These are phyloP conservation scores for Maniola hyperantus DNA, from an alignment of 2,888 invertebrate species.

Conservation along the genomic window DNA sequence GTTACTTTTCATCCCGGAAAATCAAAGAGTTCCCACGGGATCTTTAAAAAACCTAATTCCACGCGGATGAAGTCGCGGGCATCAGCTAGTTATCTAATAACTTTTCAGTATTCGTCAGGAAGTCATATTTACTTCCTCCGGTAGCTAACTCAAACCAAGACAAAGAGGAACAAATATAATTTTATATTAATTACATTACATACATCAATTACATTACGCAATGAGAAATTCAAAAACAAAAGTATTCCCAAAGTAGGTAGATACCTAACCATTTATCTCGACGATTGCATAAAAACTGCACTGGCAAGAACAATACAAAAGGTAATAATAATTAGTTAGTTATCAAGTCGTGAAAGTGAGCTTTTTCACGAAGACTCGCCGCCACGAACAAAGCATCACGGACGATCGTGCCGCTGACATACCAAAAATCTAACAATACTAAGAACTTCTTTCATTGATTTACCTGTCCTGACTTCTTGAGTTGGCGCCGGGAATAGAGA, in stretches of 20 bases:
- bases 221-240: constrained; percentile 18
- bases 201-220: constrained; percentile 19
- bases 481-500: no score
- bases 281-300: constrained; percentile 36
- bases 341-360: constrained; percentile 66
- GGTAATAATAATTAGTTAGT: constrained; percentile 50
- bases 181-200: neutral
- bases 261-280: constrained; percentile 15
- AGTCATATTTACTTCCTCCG: no score
- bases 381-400: constrained; percentile 59
- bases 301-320: constrained; percentile 31
- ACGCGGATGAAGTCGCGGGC: no score
- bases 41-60: no score
- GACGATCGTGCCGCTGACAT: constrained; percentile 51
- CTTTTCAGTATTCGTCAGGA: no score
- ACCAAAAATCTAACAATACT: constrained; percentile 40
- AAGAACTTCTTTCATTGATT: neutral
- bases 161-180: no score
- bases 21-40: no score
- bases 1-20: no score
- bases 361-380: constrained; percentile 49
- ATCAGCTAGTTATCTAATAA: no score
- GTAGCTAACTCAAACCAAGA: no score
- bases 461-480: no score
- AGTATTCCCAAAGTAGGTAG: constrained; percentile 11